Base-by-base conservation (phyloP, 2,888 invertebrate species). In the Arctia plantaginis region DNA sequence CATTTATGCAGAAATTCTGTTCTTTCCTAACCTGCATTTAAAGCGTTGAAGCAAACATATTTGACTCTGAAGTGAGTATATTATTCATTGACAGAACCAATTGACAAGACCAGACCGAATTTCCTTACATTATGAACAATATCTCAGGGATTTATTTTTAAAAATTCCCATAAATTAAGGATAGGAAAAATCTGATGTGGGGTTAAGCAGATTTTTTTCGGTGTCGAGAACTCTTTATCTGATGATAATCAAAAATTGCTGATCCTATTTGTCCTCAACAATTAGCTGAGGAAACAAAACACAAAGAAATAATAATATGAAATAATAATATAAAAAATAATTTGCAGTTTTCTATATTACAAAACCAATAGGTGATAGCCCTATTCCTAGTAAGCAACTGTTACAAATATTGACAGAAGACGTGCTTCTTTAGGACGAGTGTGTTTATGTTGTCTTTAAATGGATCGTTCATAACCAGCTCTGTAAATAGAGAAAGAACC, bases 321-420 rank as follows among this genome's bases (percentile, higher is more conserved):
- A 30, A 62, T 18, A 18, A 18, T 30, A 18, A 30, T 23, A 30
- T 62, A n/a, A n/a, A n/a, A n/a, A n/a, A n/a, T 62, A 18, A 30
- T 6, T 59, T 30, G 59, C 15, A 27, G 59, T 59, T 59, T 27
- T 27, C 13, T 59, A 27, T 3, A 62, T 7, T 27, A 15, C 30
- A n/a, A 62, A 51, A n/a, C 27, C 35, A 6, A 0, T 13, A 69
- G 27, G 12, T 33, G 66, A 27, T 30, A 73, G 15, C 73, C 71
- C 76, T 76, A 73, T 35, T n/a, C 10, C 33, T 71, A 71, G 71
- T 70, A 75, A 70, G 76, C 44, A 76, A 79, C 81, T 79, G 85
- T 80, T 79, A 82, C 81, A 82, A 83, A 83, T 83, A 83, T 84
- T 83, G 83, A 79, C 70, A 76, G 77, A 71, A 76, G 71, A 23